Percentiles rank a stretch among this genome's conserved stretches.
These are phyloP conservation scores for Leptinotarsa defecta DNA, from an alignment of 1,140 invertebrate species.

Conservation along the genomic window DNA sequence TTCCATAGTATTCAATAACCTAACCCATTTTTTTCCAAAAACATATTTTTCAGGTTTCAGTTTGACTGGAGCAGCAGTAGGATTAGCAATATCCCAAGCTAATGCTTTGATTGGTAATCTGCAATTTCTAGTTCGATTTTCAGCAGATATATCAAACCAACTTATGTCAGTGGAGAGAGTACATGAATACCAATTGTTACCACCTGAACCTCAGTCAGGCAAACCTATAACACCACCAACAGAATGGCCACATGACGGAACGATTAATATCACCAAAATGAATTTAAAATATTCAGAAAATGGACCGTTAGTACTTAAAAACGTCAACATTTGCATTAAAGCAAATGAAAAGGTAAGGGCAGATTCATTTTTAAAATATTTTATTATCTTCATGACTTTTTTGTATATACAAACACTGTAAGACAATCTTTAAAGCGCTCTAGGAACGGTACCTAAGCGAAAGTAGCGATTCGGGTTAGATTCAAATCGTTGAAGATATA, in stretches of 20 bases:
- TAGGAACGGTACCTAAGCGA: too few relatives aligned
- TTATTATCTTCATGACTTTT: too few relatives aligned
- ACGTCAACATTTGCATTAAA: conserved; percentile 64
- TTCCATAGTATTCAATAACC: neutral
- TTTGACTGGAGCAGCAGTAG: conserved; percentile 55
- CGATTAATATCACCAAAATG: conserved; percentile 59
- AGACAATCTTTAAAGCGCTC: too few relatives aligned
- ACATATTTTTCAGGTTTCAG: neutral
- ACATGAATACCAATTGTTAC: conserved; percentile 56
- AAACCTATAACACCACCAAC: conserved; percentile 51
- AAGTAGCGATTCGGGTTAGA: too few relatives aligned
- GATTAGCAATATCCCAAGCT: conserved; percentile 64
- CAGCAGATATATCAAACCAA: conserved; percentile 58
- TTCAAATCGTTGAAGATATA: too few relatives aligned
- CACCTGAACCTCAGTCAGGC: conserved; percentile 43
- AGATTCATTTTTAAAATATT: too few relatives aligned
- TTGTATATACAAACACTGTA: too few relatives aligned
- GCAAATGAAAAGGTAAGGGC: conserved; percentile 76
- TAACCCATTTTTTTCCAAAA: neutral
- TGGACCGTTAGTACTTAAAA: conserved; percentile 63
- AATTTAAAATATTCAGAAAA: conserved; percentile 62
- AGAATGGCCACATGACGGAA: conserved; percentile 56
- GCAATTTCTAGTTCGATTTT: conserved; percentile 67
- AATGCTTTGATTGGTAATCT: conserved; percentile 63
- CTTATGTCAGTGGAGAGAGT: conserved; percentile 23